Base-by-base conservation (phyloP, 2,888 invertebrate genomes). In the Orchesella flavescens region DNA sequence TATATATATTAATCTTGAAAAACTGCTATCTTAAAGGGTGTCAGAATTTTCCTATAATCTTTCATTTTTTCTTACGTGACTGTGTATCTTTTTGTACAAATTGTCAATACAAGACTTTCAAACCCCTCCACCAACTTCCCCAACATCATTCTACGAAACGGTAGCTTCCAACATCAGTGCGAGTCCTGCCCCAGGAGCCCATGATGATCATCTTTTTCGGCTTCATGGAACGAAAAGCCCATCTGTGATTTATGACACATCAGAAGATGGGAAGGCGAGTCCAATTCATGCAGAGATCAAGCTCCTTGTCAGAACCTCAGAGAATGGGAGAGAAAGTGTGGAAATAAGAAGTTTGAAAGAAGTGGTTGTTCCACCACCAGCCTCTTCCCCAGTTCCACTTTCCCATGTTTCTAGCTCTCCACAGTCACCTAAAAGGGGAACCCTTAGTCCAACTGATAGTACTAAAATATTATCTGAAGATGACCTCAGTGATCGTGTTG, bases 251-350 rank as follows among this genome's bases (percentile, higher is more conserved):
- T 15, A 55, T 1, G 83, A 84, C 17, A 73, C 73, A 0, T 17
- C 43, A 12, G 71, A 77, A 24, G 85, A 85, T 71, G 88, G 88
- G 69, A 88, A 86, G 53, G 85, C 83, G 12, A 87, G 88, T 85
- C 88, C 88, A n/a, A 88, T 88, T 80, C 79, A 91, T 88, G 92
- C 92, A 17, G 92, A 92, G 88, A 90, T 92, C 12, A 92, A 92
- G 87, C 88, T 92, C 9, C 88, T 92, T 75, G 92, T 92, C 0
- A 91, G 91, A 89, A 91, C 92, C 1, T 89, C 90, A 15, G 91
- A 91, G 72, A 89, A 89, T 86, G 92, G 92, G 7, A 90, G 90
- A 87, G 91, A 92, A 87, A 91, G 91, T 68, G 91, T 92, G 66
- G 92, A 92, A 89, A 91, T 92, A 63, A 89, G 91, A 81, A 92